Evolutionary conservation across 2,888 invertebrate genomes (phyloP), one percentile per base, ranked within the genome.

Genomic region (Mesoligia furuncula): DNA sequence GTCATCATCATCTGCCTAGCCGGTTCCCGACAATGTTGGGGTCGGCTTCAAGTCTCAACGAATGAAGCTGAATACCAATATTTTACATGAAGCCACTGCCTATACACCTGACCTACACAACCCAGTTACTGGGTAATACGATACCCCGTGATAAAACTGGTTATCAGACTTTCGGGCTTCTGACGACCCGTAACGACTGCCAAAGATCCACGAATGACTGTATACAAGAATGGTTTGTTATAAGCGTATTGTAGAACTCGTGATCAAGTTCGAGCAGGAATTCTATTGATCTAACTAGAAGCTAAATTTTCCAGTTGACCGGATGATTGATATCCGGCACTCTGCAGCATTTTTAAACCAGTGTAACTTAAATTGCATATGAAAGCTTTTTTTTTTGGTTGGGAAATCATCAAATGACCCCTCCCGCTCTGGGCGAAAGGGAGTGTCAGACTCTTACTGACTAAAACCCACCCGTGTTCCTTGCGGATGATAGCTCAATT

Each of bases 261-360:
- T n/a, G 11, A n/a, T 54, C 11, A 57, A 54, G 4, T 57, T 57
- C 11, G 11, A 57, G 5, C 57, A 74, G 57, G 64, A 85, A 71
- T 85, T 66, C 51, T 17, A 31, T 70, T 67, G 69, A 84, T 79
- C 17, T 79, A n/a, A 27, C 66, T 27, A 42, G 45, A 48, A 70
- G 45, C 54, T 11, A 57, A 51, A 42, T 51, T 57, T 62, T 27
- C 11, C 15, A 65, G 27, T 36, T 51, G 36, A 27, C 68, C 79
- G 80, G 79, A 84, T 80, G 79, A 39, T 79, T 65, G 59, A 79
- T 69, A 59, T 80, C 84, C 80, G 79, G 64, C 31, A 79, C 84
- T 68, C 79, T 79, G 27, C 48, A 65, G 42, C 57, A 27, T 65
- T 69, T 68, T 59, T 59, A 59, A 69, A 78, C 68, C 27, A 48